Evolutionary conservation across 1,140 invertebrate genomes (phyloP), one percentile per base, ranked within the genome.

Genomic region (Calosoma granatense): DNA sequence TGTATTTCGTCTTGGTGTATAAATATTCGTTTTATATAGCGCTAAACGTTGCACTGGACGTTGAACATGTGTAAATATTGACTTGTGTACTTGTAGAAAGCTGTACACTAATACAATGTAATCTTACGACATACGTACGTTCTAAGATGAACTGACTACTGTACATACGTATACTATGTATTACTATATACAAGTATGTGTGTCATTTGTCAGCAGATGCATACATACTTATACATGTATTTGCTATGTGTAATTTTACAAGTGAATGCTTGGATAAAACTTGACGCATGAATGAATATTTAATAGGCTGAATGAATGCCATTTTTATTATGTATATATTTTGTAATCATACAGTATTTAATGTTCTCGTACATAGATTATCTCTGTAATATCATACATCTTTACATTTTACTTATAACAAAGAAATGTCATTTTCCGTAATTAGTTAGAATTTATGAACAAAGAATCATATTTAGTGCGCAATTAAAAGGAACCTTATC

Each of bases 141-240:
- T n/a, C n/a, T 30, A 30, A 30, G 4, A 30, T 30, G 26, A 30
- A 30, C 14, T 30, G 14, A 14, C 4, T 6, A 30, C 4, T 47
- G 17, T 47, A 47, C 17, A 47, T 47, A 47, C 17, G 17, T 47
- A 47, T 47, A 47, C 3, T 11, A 11, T 47, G 17, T 47, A 6
- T 17, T 12, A 12, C 3, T 6, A 11, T 11, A 47, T 47, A 47
- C 4, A 47, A 12, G 17, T 47, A 47, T 47, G 17, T 47, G 17
- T 47, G 17, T 47, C n/a, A 47, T 47, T 12, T 47, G 17, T 47
- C 9, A 12, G 17, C 17, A 47, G 9, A 47, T 47, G 17, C 17
- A 47, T 47, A 47, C 17, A 47, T 47, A 47, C 17, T 12, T 47
- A 47, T 47, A 47, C 17, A 47, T 47, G 17, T 47, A 47, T 47